Percentiles rank a stretch among this genome's conserved stretches.
These are phyloP conservation scores for Hirtodrosophila trivittata DNA, from an alignment of 2,888 invertebrate species.

Conservation along the genomic window DNA sequence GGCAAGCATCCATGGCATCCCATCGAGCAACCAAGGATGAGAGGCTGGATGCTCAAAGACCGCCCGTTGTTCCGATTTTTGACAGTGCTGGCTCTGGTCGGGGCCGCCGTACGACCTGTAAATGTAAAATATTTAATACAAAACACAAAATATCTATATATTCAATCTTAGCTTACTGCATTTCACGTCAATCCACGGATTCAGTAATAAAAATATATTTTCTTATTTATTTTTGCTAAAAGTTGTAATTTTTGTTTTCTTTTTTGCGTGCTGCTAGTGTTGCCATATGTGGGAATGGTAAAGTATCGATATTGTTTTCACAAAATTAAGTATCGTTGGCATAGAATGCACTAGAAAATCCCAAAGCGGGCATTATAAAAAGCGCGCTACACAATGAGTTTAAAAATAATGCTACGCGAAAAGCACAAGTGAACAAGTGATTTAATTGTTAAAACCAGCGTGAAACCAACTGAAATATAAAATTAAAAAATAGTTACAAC, in stretches of 20 bases:
- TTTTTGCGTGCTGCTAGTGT: conserved; percentile 13
- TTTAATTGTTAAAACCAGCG: conserved; percentile 7
- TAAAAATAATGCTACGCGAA: conserved; percentile 41
- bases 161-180: conserved; percentile 46
- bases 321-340: not conserved
- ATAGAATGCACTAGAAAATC: conserved; percentile 48
- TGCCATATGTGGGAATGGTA: conserved; percentile 19
- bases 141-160: not conserved
- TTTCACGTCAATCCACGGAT: conserved; percentile 21
- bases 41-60: conserved; percentile 47
- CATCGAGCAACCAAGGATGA: conserved; percentile 82
- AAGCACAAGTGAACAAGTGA: conserved; percentile 48
- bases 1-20: conserved; percentile 84
- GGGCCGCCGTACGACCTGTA: conserved; percentile 55
- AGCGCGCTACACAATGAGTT: conserved; percentile 33
- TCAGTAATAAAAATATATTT: conserved; percentile 4
- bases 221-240: conserved; percentile 14
- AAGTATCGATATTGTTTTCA: conserved; percentile 18
- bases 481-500: not conserved
- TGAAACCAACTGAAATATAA: not conserved
- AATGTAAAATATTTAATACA: not conserved
- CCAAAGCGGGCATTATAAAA: conserved; percentile 46
- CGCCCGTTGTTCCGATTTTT: conserved; percentile 48
- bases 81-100: conserved; percentile 34
- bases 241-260: conserved; percentile 31